Base-by-base conservation (phyloP, 2,888 invertebrate genomes). In the Timema cristinae region DNA sequence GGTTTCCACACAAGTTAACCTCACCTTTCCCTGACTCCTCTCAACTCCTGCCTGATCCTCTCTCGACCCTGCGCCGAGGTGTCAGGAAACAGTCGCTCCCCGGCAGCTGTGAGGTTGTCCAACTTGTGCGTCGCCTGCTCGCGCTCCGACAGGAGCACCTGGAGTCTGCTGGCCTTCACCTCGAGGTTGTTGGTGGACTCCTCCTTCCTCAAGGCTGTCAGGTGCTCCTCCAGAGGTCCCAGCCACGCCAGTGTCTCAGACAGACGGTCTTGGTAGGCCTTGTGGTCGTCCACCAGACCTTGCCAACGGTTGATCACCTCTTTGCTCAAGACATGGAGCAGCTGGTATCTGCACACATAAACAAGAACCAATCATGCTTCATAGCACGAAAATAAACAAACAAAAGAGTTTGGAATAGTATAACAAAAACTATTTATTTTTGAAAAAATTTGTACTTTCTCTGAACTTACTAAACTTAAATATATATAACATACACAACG, bases 21-120 rank as follows among this genome's bases (percentile, higher is more conserved):
- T 74, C 71, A 81, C 79, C 79, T 86, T 79, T 94, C 93, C 77
- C 94, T 88, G 15, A 94, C 87, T 49, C 88, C 85, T 78, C 94
- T 87, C 72, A 97, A 84, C 80, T 96, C 93, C 76, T 91, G 89
- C n/a, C 97, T 88, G 71, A 97, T 91, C 70, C 87, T 88, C 81
- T 98, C 97, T 74, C 97, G 88, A 0, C 97, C 97, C 77, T 91
- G 90, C 0, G 97, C 91, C 10, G 96, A 93, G 4, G 97, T 98
- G 81, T 95, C 95, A 0, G 96, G 94, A 74, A 95, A 87, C n/a
- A 97, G 88, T 80, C 92, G 91, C 79, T 98, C 97, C 5, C 95
- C 95, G 0, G 91, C 87, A 5, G 90, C 86, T 13, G 91, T 90
- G 16, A 95, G 82, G 56, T 89, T 87, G 70, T 88, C 87, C 51